These are phyloP conservation scores for Ctenopoma kingsleyae DNA, from an alignment of 2,797 vertebrate genomes.

Conservation along the genomic window DNA sequence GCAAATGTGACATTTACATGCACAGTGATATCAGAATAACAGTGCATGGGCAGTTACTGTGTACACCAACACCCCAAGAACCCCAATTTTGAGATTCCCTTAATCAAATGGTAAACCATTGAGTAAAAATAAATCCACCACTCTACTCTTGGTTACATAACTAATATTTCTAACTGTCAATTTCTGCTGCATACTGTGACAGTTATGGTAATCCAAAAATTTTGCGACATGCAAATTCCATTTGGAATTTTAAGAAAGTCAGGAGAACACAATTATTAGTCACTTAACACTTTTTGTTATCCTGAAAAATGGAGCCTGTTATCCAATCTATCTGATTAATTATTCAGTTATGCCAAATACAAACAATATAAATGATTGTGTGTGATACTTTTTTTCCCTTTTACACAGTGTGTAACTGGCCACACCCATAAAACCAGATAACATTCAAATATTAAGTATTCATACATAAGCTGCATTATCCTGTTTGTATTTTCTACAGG, in stretches of 20 bases:
- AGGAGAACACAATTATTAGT: background rate
- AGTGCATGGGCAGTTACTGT: background rate
- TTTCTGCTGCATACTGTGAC: background rate
- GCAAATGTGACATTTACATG: background rate
- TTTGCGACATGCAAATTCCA: background rate
- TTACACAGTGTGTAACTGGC: background rate
- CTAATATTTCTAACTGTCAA: background rate
- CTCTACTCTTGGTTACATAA: background rate
- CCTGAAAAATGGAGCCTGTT: slow-evolving; percentile 4
- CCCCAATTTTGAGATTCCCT: background rate
- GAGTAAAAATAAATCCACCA: background rate
- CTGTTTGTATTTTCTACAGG: background rate
- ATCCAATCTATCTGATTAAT: slow-evolving; percentile 28
- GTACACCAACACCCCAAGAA: background rate
- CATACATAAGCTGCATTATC: background rate
- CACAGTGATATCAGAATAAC: background rate
- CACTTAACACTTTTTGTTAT: background rate
- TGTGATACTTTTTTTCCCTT: no score
- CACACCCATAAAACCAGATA: background rate
- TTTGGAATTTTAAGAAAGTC: background rate
- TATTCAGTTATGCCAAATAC: slow-evolving; percentile 11
- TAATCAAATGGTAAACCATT: background rate
- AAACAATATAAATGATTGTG: background rate
- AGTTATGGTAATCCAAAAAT: background rate
- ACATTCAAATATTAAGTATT: background rate